Base-by-base conservation (phyloP, 1,140 invertebrate species). In the Drosophila mauritiana region DNA sequence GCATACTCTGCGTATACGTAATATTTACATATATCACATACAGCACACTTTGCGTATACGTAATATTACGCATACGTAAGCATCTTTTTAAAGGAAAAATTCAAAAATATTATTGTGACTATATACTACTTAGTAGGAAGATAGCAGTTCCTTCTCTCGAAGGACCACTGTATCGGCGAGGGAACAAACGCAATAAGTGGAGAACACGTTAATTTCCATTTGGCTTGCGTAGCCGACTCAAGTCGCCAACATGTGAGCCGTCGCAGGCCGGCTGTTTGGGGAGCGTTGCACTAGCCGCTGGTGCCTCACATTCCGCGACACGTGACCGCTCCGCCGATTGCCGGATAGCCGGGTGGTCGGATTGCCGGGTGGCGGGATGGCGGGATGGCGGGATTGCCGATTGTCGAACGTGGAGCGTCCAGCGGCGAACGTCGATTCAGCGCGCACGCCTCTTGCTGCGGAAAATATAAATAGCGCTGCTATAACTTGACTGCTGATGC, bases 241-340 rank as follows among this genome's bases (percentile, higher is more conserved):
- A 88, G 84, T 88, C 76, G 79, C 79, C 62, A 88, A 88, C 83
- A 88, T 88, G 83, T 88, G 83, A 88, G 83, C 63, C 57, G 62
- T 48, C 27, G 68, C 39, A 39, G 15, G 68, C 52, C 64, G 54
- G 52, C 56, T 54, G 53, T 63, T 63, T 42, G 78, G 83, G 79
- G 83, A 88, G 84, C 83, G 83, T 88, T 88, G 83, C 79, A 88
- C 83, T 68, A 62, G 10, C 58, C 57, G 45, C 25, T 22, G 25
- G 22, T 86, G 82, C 22, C 80, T 72, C 83, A 88, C 83, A 88
- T 88, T 88, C 62, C 43, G 36, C 67, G 55, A 88, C 83, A 88
- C 83, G 83, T 88, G 83, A 88, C 76, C 75, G 42, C 49, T 17
- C 25, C 54, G 59, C 55, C 56, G 46, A 48, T 10, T 15, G 40